Conservation (phyloP, 2,888 invertebrate species). For the Bruchidius siliquastri region DNA sequence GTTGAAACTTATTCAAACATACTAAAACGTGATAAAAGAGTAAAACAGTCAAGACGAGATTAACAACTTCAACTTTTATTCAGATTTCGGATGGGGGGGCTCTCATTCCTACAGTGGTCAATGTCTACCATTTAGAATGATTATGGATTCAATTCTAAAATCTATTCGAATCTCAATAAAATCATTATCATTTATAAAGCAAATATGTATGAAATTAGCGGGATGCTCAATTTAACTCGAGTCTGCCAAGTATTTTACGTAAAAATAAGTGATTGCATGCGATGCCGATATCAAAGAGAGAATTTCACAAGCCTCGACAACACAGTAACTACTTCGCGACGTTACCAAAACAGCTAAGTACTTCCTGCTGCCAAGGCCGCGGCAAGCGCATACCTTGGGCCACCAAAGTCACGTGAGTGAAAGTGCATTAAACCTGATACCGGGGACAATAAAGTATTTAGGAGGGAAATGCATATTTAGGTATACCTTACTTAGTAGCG, state of each 20-base stretch:
- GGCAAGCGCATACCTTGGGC: background rate
- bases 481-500: background rate
- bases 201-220: background rate
- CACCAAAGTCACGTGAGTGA: background rate
- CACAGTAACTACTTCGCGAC: background rate
- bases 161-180: background rate
- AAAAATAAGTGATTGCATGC: background rate
- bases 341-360: background rate
- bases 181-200: background rate
- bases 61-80: too few species aligned
- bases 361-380: background rate
- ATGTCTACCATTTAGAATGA: too few species aligned
- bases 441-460: background rate
- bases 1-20: too few species aligned
- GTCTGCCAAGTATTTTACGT: background rate
- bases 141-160: too few species aligned
- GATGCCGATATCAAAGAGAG: background rate
- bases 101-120: too few species aligned
- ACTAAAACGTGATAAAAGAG: too few species aligned
- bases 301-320: background rate
- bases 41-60: too few species aligned
- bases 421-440: background rate
- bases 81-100: too few species aligned
- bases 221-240: background rate
- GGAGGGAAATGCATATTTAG: background rate